Evolutionary conservation across 2,797 vertebrate genomes (phyloP), one percentile per base, ranked within the genome.

Genomic region (Cyclopterus lumpus): DNA sequence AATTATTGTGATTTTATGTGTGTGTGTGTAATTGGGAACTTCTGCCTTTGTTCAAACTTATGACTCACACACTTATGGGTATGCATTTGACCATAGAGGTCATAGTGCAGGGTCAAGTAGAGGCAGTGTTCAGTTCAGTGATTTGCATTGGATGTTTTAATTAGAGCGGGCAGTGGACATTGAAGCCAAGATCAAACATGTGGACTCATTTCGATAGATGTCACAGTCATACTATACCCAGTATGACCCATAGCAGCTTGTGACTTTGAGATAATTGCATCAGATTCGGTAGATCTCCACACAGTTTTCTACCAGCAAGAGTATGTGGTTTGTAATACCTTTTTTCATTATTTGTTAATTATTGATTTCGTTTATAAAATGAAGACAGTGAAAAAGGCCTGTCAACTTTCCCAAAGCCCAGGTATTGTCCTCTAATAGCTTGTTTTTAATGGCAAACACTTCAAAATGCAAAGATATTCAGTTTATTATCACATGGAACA

Each of bases 71-170:
- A 55, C 38, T 18, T 1, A 16, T 8, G 5, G 8, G 36, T 24
- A 38, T 20, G 6, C 28, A 6, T 73, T 73, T 73, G 74, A 51
- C 59, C 46, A 20, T 63, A 57, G 54, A 44, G 63, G 67, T 60
- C 71, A 71, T 32, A 64, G 62, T 44, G 63, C 58, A 68, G 71
- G 73, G 68, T 65, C 65, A 65, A 48, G 53, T 12, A 20, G 34
- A 36, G 55, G 71, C 75, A 66, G 36, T 18, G 36, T 51, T 75
- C 55, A 48, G 24, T 51, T 36, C 26, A 55, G 53, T 53, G 51
- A 53, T 53, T 53, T 26, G 51, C 22, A 12, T 6, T 22, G 11
- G n/a, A 3, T 4, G 32, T 44, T 67, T 54, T 69, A 40, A 48
- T 68, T n/a, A 36, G 48, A 76, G 24, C 0, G 4, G 53, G 9